Evolutionary conservation across 1,140 invertebrate species (phyloP).

Genomic region (Papilio machaon): DNA sequence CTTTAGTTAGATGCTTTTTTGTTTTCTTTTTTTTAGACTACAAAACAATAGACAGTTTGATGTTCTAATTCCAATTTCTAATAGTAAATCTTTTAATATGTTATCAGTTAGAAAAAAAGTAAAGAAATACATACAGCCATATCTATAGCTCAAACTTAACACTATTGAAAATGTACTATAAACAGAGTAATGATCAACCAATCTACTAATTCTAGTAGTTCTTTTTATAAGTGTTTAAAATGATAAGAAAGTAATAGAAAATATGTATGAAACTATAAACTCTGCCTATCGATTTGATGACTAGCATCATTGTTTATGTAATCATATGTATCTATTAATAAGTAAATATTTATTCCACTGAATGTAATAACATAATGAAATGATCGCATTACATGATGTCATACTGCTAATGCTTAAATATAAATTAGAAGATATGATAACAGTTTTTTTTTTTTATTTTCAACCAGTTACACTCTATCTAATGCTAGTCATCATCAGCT

Average conservation of each 20-base stretch:
- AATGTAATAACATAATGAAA: conserved; percentile 17
- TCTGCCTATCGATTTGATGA: neutral
- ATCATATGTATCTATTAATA: conserved; percentile 14
- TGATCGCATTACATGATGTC: conserved; percentile 3
- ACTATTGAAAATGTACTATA: no score
- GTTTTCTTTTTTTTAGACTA: no score
- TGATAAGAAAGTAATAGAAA: neutral
- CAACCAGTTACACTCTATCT: neutral
- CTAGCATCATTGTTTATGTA: conserved; percentile 13
- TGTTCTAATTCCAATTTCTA: no score
- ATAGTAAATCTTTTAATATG: no score
- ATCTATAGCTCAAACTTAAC: no score
- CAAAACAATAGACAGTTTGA: no score
- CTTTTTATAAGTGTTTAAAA: neutral
- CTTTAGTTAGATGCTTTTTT: no score
- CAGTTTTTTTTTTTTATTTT: neutral
- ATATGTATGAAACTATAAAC: neutral
- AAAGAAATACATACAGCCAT: no score
- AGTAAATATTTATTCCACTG: conserved; percentile 21
- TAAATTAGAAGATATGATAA: neutral
- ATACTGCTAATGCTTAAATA: neutral
- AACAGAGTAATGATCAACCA: no score
- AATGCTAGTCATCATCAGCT: no score
- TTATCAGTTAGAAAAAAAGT: no score
- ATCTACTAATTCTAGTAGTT: no score